Conservation (phyloP, 2,113 vertebrate species). For the Pundamilia nyererei region DNA sequence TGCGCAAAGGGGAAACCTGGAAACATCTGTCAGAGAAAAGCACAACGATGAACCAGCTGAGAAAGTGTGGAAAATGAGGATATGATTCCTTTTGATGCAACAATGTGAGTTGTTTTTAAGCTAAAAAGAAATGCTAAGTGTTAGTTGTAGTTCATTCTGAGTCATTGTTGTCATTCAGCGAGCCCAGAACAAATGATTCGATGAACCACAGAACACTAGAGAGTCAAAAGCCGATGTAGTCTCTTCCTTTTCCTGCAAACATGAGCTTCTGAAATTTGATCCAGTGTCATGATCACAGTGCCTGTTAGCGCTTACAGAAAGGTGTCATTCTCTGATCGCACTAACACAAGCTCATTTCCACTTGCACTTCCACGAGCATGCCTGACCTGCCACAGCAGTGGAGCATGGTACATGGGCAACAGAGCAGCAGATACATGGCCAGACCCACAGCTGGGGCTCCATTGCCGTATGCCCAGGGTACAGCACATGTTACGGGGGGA, state of each 20-base stretch:
- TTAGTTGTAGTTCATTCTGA: background rate
- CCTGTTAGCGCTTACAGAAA: background rate
- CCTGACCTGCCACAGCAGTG: constrained; percentile 36
- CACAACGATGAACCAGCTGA: background rate
- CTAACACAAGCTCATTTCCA: constrained; percentile 7
- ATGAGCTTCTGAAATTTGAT: background rate
- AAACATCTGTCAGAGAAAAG: background rate
- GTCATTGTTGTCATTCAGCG: background rate
- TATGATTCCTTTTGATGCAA: background rate
- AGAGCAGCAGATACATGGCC: constrained; percentile 20
- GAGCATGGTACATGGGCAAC: constrained; percentile 34
- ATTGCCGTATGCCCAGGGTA: background rate
- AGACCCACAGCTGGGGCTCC: constrained; percentile 44
- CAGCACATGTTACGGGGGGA: background rate
- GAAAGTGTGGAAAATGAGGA: background rate
- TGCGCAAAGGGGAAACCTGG: background rate
- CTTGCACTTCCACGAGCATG: constrained; percentile 1
- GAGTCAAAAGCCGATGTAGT: background rate
- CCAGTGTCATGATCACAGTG: constrained; percentile 2
- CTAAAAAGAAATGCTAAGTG: background rate
- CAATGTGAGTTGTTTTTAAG: background rate
- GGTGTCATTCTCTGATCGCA: background rate
- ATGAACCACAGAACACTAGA: background rate
- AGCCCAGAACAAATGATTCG: background rate
- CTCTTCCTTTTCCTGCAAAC: background rate